Conservation (phyloP, 2,797 vertebrate species). For the Muscicapa striata region DNA sequence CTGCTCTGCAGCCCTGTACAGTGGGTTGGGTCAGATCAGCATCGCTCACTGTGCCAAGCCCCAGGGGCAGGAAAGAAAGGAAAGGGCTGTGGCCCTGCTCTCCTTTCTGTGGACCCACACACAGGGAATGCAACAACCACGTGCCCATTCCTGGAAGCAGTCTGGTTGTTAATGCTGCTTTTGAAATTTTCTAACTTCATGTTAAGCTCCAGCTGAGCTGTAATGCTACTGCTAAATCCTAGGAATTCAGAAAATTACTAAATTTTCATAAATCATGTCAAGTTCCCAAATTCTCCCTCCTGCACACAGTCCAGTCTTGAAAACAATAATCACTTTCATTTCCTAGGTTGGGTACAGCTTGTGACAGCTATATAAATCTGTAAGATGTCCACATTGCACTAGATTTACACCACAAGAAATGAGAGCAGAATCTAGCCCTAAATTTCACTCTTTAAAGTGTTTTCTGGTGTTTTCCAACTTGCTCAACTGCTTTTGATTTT, state of each 20-base stretch:
- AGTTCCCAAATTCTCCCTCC: not conserved
- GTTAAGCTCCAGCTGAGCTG: not conserved
- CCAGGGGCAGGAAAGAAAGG: not conserved
- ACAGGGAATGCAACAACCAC: not conserved
- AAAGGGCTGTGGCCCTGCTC: not conserved
- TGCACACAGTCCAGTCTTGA: not conserved
- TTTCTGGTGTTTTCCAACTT: not conserved
- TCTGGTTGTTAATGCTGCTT: not conserved
- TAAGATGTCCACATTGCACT: not conserved
- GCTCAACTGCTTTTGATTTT: not conserved
- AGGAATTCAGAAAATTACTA: constrained; percentile 44
- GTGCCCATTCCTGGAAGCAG: not conserved
- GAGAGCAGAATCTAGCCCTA: not conserved
- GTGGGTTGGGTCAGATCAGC: not conserved
- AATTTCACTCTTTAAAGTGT: not conserved
- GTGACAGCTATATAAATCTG: not conserved
- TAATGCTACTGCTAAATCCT: constrained; percentile 2
- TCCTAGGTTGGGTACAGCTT: not conserved
- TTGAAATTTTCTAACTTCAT: not conserved
- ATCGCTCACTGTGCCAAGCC: not conserved
- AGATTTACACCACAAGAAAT: not conserved
- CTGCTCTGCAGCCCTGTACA: not conserved
- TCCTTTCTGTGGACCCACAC: not conserved
- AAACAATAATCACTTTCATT: not conserved
- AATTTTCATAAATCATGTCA: constrained; percentile 30